Conservation (phyloP, 2,113 vertebrate genomes). For the Stercorarius parasiticus region DNA sequence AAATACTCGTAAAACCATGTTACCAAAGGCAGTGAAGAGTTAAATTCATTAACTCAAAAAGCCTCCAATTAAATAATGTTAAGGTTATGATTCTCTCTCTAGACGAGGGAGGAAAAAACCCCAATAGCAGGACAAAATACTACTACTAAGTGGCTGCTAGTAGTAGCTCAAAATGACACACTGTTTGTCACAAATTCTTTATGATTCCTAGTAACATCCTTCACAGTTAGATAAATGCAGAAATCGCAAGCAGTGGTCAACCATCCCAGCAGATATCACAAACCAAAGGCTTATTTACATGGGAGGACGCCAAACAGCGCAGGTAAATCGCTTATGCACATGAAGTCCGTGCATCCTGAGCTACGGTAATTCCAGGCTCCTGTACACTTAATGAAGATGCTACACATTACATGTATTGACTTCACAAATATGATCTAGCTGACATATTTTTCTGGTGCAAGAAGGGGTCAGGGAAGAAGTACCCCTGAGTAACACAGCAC, state of each 20-base stretch:
- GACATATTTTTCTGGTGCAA: not conserved
- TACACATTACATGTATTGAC: not conserved
- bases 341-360: not conserved
- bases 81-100: slow-evolving; percentile 37
- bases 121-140: slow-evolving; percentile 9
- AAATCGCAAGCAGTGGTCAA: not conserved
- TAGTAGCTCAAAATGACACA: not conserved
- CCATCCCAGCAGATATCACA: not conserved
- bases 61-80: slow-evolving; percentile 63
- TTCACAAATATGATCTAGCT: not conserved
- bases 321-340: not conserved
- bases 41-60: slow-evolving; percentile 72
- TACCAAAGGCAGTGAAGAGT: slow-evolving; percentile 66
- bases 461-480: not conserved
- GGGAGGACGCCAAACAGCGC: not conserved
- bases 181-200: not conserved
- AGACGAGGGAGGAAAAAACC: slow-evolving; percentile 19
- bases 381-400: not conserved
- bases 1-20: slow-evolving; percentile 57
- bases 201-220: not conserved
- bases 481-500: not conserved
- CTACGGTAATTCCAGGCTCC: not conserved
- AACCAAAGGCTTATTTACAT: not conserved
- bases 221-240: not conserved
- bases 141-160: not conserved